Percentiles rank a stretch among this genome's conserved stretches.
These are phyloP conservation scores for Heptranchias perlo DNA, from an alignment of 2,113 vertebrate genomes.

Conservation along the genomic window DNA sequence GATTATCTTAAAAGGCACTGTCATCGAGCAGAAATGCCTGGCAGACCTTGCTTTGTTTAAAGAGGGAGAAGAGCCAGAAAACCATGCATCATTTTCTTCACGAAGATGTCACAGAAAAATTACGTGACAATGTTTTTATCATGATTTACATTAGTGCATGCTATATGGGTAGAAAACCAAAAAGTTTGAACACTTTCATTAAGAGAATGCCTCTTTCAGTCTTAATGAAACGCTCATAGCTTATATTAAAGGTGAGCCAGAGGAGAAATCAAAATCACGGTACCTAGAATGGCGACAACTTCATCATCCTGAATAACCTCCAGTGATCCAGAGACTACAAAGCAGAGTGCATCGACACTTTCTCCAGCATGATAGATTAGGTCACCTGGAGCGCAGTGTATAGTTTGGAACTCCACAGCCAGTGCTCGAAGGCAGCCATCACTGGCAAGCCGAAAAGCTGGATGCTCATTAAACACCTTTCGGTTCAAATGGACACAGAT, in stretches of 20 bases:
- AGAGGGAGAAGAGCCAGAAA: background rate
- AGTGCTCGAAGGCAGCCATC: slow-evolving; percentile 90
- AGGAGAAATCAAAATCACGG: slow-evolving; percentile 39
- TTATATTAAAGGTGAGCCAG: background rate
- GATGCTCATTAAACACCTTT: slow-evolving; percentile 93
- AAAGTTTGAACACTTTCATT: background rate
- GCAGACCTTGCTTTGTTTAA: background rate
- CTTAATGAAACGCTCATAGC: background rate
- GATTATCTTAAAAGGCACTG: background rate
- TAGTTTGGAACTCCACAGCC: slow-evolving; percentile 92
- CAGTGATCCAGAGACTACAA: slow-evolving; percentile 90
- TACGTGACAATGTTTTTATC: background rate
- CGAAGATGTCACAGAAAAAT: background rate
- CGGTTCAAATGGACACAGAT: slow-evolving; percentile 94
- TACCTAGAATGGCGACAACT: slow-evolving; percentile 96
- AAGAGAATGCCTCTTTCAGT: background rate
- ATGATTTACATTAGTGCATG: background rate
- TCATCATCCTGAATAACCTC: slow-evolving; percentile 98
- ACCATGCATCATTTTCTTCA: background rate
- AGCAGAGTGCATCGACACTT: slow-evolving; percentile 89
- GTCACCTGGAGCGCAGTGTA: slow-evolving; percentile 90
- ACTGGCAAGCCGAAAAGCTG: slow-evolving; percentile 87
- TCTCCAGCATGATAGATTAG: slow-evolving; percentile 94
- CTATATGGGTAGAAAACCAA: background rate
- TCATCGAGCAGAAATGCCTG: background rate